Evolutionary conservation across 2,888 invertebrate species (phyloP), one percentile per base, ranked within the genome.

Genomic region (Dryobota labecula): DNA sequence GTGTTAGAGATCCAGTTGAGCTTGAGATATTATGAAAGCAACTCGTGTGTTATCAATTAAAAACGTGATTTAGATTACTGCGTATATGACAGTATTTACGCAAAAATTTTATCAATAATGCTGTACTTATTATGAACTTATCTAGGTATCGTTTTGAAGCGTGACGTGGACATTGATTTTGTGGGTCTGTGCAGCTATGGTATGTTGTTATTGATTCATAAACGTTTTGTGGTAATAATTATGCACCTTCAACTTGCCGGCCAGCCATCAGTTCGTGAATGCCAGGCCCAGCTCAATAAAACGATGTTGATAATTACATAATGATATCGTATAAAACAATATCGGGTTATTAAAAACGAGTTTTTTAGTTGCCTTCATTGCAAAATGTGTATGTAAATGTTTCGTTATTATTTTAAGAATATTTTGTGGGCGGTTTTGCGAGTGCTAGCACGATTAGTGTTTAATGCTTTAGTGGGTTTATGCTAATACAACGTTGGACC

Each of bases 401-500:
- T 70, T 72, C 57, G 3, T 51, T 66, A 73, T 71, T 69, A 66
- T 71, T 65, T 71, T 68, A 60, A 67, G 15, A 75, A 61, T 15
- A 70, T 71, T 67, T 78, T 69, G 54, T 70, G 36, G n/a, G 57
- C 62, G 64, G 54, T n/a, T 72, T 63, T 73, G 61, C 47, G 27
- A 74, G 72, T 68, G 75, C 70, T 85, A 86, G 88, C 85, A 83
- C 82, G 85, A 89, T 88, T 85, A 88, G 79, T 82, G 72, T 86
- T 82, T 85, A 70, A 76, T 74, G 71, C 43, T 74, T 60, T 85
- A 83, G 78, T 84, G 83, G 83, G 86, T 81, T 78, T 84, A 78
- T 83, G 82, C 86, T 86, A 73, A 83, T 86, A 88, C 89, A 89
- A 89, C 76, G 79, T 84, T 84, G 84, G 87, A 89, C 87, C 86